Evolutionary conservation across 2,113 vertebrate species (phyloP).

Genomic region (Vulpes vulpes): DNA sequence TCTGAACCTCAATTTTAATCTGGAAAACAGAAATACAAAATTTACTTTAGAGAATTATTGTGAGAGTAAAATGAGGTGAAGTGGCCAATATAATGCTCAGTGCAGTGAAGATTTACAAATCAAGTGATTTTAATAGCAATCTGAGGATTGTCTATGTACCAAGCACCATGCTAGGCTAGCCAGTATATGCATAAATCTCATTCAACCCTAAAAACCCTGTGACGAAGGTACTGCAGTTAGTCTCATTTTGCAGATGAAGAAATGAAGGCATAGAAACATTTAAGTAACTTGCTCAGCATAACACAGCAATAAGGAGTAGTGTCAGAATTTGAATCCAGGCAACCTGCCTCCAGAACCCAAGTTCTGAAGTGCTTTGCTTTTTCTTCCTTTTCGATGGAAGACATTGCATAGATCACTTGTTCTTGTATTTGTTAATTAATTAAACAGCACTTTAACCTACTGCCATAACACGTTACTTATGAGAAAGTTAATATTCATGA

Average conservation of each 20-base stretch:
- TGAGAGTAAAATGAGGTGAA: not conserved
- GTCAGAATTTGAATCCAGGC: not conserved
- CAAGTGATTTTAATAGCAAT: not conserved
- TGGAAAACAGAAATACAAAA: conserved; percentile 24
- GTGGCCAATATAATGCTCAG: not conserved
- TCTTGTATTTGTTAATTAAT: conserved; percentile 11
- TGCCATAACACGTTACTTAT: conserved; percentile 27
- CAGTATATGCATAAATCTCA: not conserved
- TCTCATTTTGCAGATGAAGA: conserved; percentile 44
- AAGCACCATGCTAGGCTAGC: not conserved
- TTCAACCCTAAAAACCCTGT: not conserved
- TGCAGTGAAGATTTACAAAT: not conserved
- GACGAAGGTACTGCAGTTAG: not conserved
- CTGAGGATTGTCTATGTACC: not conserved
- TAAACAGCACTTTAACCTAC: not conserved
- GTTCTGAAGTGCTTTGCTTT: not conserved
- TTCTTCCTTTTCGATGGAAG: not conserved
- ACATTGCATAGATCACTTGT: not conserved
- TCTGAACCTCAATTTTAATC: conserved; percentile 31
- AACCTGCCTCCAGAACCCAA: not conserved
- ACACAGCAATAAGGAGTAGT: not conserved
- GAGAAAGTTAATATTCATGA: conserved; percentile 46
- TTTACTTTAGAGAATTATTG: not conserved
- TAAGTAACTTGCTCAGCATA: not conserved
- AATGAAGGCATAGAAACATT: not conserved